Evolutionary conservation across 2,797 vertebrate genomes (phyloP).

Genomic region (Tenualosa ilisha): DNA sequence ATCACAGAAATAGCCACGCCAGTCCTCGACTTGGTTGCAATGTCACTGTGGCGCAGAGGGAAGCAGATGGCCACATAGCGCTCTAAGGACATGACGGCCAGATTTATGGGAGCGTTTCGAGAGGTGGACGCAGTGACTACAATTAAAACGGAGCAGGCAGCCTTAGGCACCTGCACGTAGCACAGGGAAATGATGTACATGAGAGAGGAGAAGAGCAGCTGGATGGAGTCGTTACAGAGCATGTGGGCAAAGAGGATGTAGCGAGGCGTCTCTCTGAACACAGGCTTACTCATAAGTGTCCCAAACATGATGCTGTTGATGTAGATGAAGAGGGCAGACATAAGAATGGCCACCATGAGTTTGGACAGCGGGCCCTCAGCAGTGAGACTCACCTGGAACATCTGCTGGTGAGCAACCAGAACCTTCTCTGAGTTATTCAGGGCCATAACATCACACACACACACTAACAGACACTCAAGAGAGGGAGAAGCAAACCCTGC

Average conservation of each 20-base stretch:
- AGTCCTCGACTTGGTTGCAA: conserved; percentile 61
- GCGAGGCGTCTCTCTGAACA: too few species aligned
- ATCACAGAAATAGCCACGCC: conserved; percentile 38
- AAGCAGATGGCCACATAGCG: conserved; percentile 68
- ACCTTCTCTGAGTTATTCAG: not conserved
- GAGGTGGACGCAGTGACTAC: conserved; percentile 33
- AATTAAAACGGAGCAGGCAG: conserved; percentile 49
- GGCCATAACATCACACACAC: not conserved
- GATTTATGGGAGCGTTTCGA: conserved; percentile 60
- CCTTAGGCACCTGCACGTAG: not conserved
- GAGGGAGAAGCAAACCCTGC: too few species aligned
- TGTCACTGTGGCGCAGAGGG: conserved; percentile 60
- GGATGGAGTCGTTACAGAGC: conserved; percentile 51
- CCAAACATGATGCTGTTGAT: too few species aligned
- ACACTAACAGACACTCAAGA: not conserved
- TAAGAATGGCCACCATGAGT: conserved; percentile 37
- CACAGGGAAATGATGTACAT: not conserved
- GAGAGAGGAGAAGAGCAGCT: conserved; percentile 33
- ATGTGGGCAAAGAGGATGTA: too few species aligned
- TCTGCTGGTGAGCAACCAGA: not conserved
- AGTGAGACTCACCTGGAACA: conserved; percentile 7
- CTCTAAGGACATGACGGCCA: conserved; percentile 70
- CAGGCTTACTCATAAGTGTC: too few species aligned
- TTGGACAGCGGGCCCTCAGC: conserved; percentile 3
- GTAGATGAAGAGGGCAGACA: conserved; percentile 40